Conservation (phyloP, 2,797 vertebrate species). For the Dicrostonyx torquatus region DNA sequence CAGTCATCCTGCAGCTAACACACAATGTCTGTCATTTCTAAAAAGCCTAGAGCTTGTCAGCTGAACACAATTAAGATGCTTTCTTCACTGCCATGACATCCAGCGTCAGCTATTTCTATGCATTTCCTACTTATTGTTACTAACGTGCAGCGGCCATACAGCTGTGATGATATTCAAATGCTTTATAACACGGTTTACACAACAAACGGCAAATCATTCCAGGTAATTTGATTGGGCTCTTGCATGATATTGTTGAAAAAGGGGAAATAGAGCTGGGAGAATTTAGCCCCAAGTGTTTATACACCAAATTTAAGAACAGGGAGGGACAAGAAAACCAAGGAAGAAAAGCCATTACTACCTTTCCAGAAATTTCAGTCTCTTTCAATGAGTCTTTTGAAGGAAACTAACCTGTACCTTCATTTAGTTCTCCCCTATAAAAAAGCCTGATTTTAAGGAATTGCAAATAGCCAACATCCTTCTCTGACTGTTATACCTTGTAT, state of each 20-base stretch:
- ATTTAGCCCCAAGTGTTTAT: background rate
- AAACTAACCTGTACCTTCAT: background rate
- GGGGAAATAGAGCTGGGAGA: background rate
- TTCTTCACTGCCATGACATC: background rate
- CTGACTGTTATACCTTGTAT: background rate
- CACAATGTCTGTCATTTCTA: background rate
- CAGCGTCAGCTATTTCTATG: slow-evolving; percentile 5
- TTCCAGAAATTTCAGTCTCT: background rate
- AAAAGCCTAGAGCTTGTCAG: slow-evolving; percentile 17
- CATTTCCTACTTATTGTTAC: slow-evolving; percentile 29
- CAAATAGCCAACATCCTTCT: background rate
- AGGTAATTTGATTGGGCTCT: slow-evolving; percentile 28
- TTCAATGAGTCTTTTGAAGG: background rate
- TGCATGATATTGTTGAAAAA: background rate
- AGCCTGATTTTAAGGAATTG: background rate
- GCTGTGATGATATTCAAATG: background rate
- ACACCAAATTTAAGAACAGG: background rate
- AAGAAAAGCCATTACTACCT: background rate
- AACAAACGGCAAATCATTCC: background rate
- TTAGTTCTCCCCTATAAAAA: slow-evolving; percentile 20
- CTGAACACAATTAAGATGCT: background rate
- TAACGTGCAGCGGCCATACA: background rate
- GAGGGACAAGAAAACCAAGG: background rate
- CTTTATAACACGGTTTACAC: slow-evolving; percentile 53
- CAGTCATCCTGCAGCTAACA: slow-evolving; percentile 6